Base-by-base conservation (phyloP, 2,888 invertebrate genomes). In the Stomorhina lunata region DNA sequence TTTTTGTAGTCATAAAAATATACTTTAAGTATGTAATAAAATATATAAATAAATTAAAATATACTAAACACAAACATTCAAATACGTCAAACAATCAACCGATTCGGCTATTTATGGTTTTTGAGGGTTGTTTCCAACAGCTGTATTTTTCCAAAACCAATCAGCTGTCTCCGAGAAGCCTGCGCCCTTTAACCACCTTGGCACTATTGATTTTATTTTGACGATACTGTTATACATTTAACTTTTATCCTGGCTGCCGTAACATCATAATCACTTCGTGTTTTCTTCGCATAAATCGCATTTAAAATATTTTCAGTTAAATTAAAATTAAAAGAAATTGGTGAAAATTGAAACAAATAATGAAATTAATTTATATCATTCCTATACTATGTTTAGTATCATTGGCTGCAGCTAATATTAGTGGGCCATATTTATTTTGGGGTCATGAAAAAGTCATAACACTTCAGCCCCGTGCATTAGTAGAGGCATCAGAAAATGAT, bases 351-450 rank as follows among this genome's bases (percentile, higher is more conserved):
- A 72, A 55, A 77, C 22, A 48, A 81, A 87, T 85, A 84, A 88
- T 89, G 88, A 84, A 86, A 80, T 75, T 85, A 68, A 84, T 86
- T 82, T 85, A 85, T 69, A 66, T 86, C n/a, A 80, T 77, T n/a
- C 32, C 87, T 40, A 81, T 87, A 59, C 76, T 89, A 73, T 85
- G 86, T 76, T 80, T 90, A 84, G 84, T 76, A 40, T 55, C 75
- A 20, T 65, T 76, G 37, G 65, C 80, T n/a, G 59, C 66, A 25
- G 84, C 84, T 5, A 92, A 92, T 84, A 88, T 93, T 40, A 93
- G 93, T 88, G 94, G 94, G 0, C 94, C 94, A 0, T 94, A 93
- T 86, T 85, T 94, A 4, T 92, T 94, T 85, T 94, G 94, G 90
- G 94, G 94, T 0, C 93, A 93, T 4, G 92, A 92, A 57, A 91